Conservation (phyloP, 2,113 vertebrate species). For the Colossoma macropomum region DNA sequence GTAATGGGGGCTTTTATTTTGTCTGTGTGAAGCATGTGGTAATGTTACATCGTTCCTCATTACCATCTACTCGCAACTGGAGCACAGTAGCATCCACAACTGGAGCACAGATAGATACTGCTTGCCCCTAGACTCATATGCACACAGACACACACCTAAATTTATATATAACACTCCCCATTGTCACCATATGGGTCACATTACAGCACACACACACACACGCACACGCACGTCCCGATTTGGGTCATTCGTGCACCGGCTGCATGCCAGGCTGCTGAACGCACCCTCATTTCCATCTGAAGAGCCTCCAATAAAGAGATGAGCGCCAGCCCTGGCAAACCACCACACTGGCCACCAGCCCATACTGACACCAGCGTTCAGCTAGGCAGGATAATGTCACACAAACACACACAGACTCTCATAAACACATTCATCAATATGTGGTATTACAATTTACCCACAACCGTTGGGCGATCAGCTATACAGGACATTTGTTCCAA, state of each 20-base stretch:
- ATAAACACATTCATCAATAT: constrained; percentile 1
- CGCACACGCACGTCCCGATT: constrained; percentile 34
- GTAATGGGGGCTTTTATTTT: background rate
- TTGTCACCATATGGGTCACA: constrained; percentile 18
- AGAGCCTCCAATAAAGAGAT: constrained; percentile 47
- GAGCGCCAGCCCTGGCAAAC: constrained; percentile 33
- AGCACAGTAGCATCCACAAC: background rate
- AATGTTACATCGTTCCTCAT: background rate
- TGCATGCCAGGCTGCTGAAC: constrained; percentile 44
- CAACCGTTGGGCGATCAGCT: background rate
- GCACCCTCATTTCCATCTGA: constrained; percentile 53
- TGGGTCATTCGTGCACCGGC: constrained; percentile 46
- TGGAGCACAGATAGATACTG: background rate
- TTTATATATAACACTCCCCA: constrained; percentile 9
- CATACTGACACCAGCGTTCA: constrained; percentile 24
- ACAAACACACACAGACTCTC: background rate
- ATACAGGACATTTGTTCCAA: background rate
- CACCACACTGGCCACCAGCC: constrained; percentile 31
- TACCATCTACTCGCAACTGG: constrained; percentile 6
- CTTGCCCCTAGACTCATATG: background rate
- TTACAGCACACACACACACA: constrained; percentile 12
- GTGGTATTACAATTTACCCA: background rate
- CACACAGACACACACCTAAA: constrained; percentile 30
- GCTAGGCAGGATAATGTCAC: background rate
- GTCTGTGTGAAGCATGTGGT: constrained; percentile 9